Conservation (phyloP, 2,888 invertebrate genomes). For the Clepsis dumicolana region DNA sequence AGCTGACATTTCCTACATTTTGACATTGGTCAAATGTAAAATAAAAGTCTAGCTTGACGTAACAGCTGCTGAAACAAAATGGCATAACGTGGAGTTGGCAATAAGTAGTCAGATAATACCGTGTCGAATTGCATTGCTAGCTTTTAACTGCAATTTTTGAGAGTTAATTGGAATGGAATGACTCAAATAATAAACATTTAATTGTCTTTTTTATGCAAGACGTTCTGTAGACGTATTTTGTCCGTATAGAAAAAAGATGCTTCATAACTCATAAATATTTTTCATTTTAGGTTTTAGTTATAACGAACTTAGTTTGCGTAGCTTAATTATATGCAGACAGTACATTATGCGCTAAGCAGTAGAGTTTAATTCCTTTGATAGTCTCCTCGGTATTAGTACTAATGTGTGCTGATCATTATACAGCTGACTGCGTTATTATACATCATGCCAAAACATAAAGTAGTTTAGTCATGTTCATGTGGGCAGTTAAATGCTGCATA, state of each 20-base stretch:
- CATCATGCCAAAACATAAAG: no score
- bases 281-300: no score
- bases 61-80: slow-evolving; percentile 5
- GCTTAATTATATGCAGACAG: no score
- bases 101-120: slow-evolving; percentile 2
- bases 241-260: neutral
- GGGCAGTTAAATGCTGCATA: no score
- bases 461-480: no score
- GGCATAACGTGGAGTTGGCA: slow-evolving; percentile 2
- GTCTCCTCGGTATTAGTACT: no score
- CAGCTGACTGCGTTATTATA: no score
- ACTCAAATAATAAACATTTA: neutral
- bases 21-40: slow-evolving; percentile 24
- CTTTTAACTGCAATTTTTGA: neutral
- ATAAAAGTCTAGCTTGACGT: neutral
- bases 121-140: neutral
- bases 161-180: neutral
- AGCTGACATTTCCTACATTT: slow-evolving; percentile 7
- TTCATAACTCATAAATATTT: no score
- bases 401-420: no score
- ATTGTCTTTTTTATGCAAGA: neutral
- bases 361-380: no score
- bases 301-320: no score
- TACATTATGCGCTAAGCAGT: no score
- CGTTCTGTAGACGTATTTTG: neutral